phyloP scores from a whole-genome alignment of 2,797 vertebrate species.

The Enteromius argenteus region DNA sequence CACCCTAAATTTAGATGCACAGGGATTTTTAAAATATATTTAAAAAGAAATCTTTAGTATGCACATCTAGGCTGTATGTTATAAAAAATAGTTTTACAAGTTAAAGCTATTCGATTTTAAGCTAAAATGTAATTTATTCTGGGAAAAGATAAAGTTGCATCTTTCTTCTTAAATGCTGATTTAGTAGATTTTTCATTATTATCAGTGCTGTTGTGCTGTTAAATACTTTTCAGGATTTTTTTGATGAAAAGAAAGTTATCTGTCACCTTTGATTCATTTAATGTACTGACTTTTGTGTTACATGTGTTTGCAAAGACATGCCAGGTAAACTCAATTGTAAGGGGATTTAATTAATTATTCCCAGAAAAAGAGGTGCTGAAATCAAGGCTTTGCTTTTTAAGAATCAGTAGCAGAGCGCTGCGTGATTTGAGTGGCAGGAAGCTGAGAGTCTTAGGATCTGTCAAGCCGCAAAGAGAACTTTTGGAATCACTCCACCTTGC shows the following conservation, averaged over 20 bases:
- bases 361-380: not conserved
- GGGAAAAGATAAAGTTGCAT: too few species aligned
- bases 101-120: not conserved
- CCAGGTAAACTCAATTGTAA: not conserved
- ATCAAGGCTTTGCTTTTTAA: not conserved
- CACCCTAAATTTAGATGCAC: not conserved
- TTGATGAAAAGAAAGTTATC: not conserved
- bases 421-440: conserved; percentile 23
- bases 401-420: not conserved
- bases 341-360: not conserved
- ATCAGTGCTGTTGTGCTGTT: not conserved
- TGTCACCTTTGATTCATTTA: not conserved
- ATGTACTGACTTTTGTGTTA: not conserved
- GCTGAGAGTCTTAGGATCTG: conserved; percentile 21
- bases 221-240: not conserved
- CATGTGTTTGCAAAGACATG: conserved; percentile 6
- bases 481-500: conserved; percentile 17
- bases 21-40: not conserved
- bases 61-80: not conserved
- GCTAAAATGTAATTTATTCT: not conserved
- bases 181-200: not conserved
- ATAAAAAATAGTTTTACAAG: not conserved
- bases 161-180: not conserved
- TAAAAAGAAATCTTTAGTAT: not conserved
- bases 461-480: conserved; percentile 2